phyloP scores from a whole-genome alignment of 2,113 vertebrate species.

The Eurystomus gularis region DNA sequence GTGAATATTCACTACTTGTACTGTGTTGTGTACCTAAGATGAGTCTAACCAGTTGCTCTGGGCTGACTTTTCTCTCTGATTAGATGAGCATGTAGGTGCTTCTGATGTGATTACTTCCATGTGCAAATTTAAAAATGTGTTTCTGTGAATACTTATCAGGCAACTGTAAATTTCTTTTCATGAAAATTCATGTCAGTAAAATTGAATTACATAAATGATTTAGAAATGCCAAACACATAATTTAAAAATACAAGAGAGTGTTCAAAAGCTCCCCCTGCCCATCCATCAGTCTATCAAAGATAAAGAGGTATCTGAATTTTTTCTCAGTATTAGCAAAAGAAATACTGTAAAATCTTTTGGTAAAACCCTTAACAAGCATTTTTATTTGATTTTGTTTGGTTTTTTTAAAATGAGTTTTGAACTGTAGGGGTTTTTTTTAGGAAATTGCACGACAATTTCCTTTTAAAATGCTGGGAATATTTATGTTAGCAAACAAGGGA shows the following conservation, averaged over 20 bases:
- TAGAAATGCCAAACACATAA: background rate
- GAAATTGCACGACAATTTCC: background rate
- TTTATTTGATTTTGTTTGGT: background rate
- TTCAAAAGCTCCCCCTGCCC: background rate
- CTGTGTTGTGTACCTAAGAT: background rate
- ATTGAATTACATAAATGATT: background rate
- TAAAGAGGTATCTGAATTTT: background rate
- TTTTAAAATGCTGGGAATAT: background rate
- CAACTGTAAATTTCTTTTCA: constrained; percentile 3
- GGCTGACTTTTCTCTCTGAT: background rate
- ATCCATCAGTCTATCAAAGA: background rate
- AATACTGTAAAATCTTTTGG: background rate
- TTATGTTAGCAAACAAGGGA: background rate
- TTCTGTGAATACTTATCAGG: background rate
- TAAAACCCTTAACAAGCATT: background rate
- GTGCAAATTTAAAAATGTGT: background rate
- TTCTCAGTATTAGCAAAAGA: background rate
- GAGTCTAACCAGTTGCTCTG: background rate
- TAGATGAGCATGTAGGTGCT: background rate
- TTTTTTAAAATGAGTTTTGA: background rate
- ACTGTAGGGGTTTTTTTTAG: background rate
- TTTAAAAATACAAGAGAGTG: background rate
- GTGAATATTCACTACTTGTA: background rate
- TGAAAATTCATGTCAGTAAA: constrained; percentile 11
- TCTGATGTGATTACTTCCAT: background rate